Conservation (phyloP, 1,140 invertebrate genomes). For the Megathymus violae region DNA sequence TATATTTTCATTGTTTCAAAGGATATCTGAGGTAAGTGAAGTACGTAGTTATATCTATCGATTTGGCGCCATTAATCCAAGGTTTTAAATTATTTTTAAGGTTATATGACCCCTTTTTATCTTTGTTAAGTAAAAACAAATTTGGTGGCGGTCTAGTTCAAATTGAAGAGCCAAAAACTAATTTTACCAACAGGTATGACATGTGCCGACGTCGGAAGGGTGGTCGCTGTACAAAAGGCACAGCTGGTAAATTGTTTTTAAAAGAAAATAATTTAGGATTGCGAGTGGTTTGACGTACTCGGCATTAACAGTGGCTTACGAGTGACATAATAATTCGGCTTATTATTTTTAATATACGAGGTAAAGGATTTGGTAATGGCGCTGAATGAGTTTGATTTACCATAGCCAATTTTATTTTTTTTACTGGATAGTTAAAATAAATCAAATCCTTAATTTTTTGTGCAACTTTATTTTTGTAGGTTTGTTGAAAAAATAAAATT, state of each 20-base stretch:
- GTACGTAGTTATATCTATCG: constrained; percentile 40
- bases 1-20: constrained; percentile 24
- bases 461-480: background rate
- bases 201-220: constrained; percentile 97
- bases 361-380: constrained; percentile 82
- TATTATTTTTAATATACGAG: constrained; percentile 75
- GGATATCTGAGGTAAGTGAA: constrained; percentile 53
- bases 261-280: constrained; percentile 61
- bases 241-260: constrained; percentile 91
- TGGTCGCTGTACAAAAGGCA: constrained; percentile 97
- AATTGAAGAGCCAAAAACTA: constrained; percentile 63
- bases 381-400: constrained; percentile 62
- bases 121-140: constrained; percentile 18
- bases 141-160: constrained; percentile 5
- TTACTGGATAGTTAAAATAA: no score
- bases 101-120: background rate
- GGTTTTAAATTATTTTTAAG: constrained; percentile 1
- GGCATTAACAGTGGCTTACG: constrained; percentile 75
- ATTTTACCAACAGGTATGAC: constrained; percentile 92
- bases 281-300: constrained; percentile 65
- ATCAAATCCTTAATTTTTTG: no score
- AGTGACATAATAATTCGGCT: constrained; percentile 72
- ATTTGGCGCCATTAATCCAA: constrained; percentile 73
- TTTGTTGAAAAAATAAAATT: constrained; percentile 42
- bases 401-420: constrained; percentile 50